Conservation (phyloP, 2,888 invertebrate genomes). For the Fragum fragum region DNA sequence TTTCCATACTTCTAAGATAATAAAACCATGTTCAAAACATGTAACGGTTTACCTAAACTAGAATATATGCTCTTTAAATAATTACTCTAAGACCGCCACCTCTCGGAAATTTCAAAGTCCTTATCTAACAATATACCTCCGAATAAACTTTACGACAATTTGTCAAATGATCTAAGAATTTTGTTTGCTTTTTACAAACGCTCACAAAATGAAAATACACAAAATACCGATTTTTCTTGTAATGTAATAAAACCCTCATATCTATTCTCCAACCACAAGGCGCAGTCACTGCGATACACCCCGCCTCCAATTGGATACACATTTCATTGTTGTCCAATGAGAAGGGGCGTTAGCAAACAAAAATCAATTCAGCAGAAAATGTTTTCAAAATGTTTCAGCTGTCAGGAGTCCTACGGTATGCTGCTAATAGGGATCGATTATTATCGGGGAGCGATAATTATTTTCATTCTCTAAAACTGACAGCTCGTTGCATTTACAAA, state of each 20-base stretch:
- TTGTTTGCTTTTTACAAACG: slow-evolving; percentile 11
- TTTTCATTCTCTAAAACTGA: slow-evolving; percentile 57
- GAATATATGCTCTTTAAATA: no score
- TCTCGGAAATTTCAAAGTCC: not conserved
- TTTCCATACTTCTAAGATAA: slow-evolving; percentile 35
- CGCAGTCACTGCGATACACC: not conserved
- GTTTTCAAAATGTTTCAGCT: slow-evolving; percentile 28
- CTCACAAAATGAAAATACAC: slow-evolving; percentile 24
- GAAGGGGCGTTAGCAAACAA: not conserved
- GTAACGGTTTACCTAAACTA: no score
- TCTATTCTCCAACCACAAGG: slow-evolving; percentile 17
- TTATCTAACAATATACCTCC: not conserved
- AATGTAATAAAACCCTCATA: slow-evolving; percentile 10
- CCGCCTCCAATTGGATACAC: slow-evolving; percentile 25
- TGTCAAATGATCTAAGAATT: slow-evolving; percentile 1
- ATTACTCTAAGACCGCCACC: no score
- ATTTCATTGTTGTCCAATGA: slow-evolving; percentile 20
- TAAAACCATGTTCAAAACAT: no score
- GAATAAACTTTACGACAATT: not conserved
- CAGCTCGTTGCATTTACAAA: slow-evolving; percentile 45
- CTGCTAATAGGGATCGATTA: slow-evolving; percentile 51
- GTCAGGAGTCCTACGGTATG: slow-evolving; percentile 25
- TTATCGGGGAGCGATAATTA: slow-evolving; percentile 65
- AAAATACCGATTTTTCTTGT: slow-evolving; percentile 7
- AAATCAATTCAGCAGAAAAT: slow-evolving; percentile 55